Evolutionary conservation across 2,113 vertebrate species (phyloP), one percentile per base, ranked within the genome.

Genomic region (Polypterus senegalus): DNA sequence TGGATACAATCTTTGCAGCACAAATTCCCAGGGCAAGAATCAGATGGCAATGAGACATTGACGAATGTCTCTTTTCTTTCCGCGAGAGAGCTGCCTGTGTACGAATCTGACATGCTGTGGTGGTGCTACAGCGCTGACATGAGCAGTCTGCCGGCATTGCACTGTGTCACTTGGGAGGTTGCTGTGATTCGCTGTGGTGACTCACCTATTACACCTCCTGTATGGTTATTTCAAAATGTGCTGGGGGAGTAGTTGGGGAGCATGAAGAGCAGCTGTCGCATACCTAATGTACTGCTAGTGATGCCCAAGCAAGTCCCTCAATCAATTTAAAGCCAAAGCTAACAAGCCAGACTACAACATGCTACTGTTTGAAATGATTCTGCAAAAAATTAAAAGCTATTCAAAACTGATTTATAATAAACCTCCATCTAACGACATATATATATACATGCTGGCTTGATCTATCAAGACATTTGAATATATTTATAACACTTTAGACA

Each of bases 1-100:
- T 71, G 76, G 73, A 67, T 73, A 67, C 69, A 60, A 65, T 75
- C 78, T 68, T 69, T 66, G 69, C 63, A 68, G 1, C 61, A 71
- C 47, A 57, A 81, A 83, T 84, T 88, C 76, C 84, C 83, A 66
- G 66, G 48, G 58, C 73, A 67, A 71, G 65, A 68, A 67, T 76
- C 80, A 77, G 58, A 66, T 48, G 62, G 78, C 79, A 77, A 69
- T 71, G 57, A 74, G 86, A 88, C 74, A 46, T 75, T 88, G 87
- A 85, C 52, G 47, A 80, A 86, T 85, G 77, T 79, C 75, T 87
- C 81, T 75, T 73, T 53, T 85, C 75, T 70, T 64, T 73, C 74
- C 67, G 1, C 57, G 54, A 45, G 84, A 85, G 77, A 84, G 72
- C 78, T 77, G 78, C 77, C 68, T 63, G 75, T 78, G 81, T 69